Conservation (phyloP, 2,113 vertebrate species). For the Calyptomena viridis region DNA sequence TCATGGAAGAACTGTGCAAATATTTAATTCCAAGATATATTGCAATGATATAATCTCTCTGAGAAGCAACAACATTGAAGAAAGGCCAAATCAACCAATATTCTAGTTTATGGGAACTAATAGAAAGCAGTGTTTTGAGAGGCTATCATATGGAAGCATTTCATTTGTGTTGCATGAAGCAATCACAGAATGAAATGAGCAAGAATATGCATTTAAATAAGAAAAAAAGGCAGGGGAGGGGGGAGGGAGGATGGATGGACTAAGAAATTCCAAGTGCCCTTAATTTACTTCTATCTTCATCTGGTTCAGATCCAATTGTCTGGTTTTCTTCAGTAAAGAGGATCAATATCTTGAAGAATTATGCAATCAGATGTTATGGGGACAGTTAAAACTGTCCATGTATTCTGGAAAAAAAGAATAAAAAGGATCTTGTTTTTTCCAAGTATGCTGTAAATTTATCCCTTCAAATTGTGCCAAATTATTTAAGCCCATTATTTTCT, state of each 20-base stretch:
- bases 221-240: not conserved
- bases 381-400: not conserved
- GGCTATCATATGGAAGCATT: not conserved
- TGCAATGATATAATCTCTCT: not conserved
- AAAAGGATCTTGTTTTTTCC: not conserved
- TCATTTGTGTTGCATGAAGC: not conserved
- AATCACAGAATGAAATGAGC: not conserved
- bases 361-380: not conserved
- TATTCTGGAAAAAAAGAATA: not conserved
- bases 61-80: not conserved
- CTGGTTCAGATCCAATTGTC: not conserved
- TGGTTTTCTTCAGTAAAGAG: not conserved
- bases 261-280: not conserved
- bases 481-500: not conserved
- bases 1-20: not conserved
- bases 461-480: not conserved
- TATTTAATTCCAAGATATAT: not conserved
- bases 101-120: not conserved
- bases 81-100: not conserved
- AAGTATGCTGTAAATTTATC: not conserved
- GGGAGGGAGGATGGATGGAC: rapidly evolving
- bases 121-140: not conserved
- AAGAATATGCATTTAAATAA: not conserved
- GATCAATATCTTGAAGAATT: not conserved
- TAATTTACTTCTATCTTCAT: not conserved